These are phyloP conservation scores for Peromyscus californicus DNA, from an alignment of 2,113 vertebrate genomes.

Conservation along the genomic window DNA sequence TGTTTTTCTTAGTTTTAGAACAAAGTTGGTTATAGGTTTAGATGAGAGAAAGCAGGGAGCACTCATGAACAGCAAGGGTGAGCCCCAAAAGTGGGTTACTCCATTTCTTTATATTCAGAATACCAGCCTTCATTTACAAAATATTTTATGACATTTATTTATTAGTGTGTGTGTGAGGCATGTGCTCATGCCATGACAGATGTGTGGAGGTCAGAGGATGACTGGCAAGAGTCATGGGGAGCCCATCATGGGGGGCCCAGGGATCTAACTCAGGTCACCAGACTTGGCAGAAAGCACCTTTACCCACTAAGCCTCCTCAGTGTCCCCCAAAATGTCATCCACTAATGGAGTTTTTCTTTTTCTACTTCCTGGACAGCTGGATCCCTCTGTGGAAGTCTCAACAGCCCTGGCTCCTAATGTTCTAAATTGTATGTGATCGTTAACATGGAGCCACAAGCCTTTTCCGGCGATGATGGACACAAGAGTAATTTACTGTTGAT, in stretches of 20 bases:
- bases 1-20: not conserved
- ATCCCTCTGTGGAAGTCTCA: not conserved
- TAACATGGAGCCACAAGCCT: rapidly evolving
- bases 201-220: not conserved
- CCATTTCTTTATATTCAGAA: not conserved
- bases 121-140: not conserved
- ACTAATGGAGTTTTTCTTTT: not conserved
- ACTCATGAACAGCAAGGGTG: not conserved
- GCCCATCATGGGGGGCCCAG: not conserved
- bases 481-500: not conserved
- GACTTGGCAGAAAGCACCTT: not conserved
- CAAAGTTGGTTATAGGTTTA: not conserved
- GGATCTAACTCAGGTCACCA: not conserved
- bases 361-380: too few species aligned
- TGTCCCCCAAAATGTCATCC: not conserved
- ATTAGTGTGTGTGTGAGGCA: not conserved
- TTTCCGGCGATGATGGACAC: not conserved
- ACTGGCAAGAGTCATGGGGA: not conserved
- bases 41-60: not conserved
- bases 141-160: not conserved
- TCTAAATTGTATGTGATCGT: not conserved
- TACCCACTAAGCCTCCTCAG: too few species aligned
- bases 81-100: not conserved
- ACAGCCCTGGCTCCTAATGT: not conserved
- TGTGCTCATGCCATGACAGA: not conserved